Evolutionary conservation across 2,888 invertebrate genomes (phyloP).

Genomic region (Scaeva pyrastri): DNA sequence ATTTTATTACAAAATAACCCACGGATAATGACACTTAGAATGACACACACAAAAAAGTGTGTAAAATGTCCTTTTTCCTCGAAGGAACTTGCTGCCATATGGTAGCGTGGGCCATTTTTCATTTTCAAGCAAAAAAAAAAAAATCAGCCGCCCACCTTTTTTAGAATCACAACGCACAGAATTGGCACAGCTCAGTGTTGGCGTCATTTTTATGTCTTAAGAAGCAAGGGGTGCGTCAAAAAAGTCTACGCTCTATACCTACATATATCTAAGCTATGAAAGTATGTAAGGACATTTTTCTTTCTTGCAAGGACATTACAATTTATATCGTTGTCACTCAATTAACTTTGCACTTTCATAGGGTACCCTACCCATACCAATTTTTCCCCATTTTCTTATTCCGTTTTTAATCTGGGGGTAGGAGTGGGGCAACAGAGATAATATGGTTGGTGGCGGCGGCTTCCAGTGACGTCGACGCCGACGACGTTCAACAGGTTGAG

Average conservation of each 20-base stretch:
- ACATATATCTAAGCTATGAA: too few species aligned
- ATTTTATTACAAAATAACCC: constrained; percentile 62
- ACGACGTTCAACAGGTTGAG: constrained; percentile 68
- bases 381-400: neutral
- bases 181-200: too few species aligned
- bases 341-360: constrained; percentile 64
- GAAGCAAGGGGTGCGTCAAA: constrained; percentile 16
- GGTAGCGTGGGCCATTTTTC: constrained; percentile 66
- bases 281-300: neutral
- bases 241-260: constrained; percentile 24
- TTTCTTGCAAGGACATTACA: constrained; percentile 52
- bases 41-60: constrained; percentile 42
- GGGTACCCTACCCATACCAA: neutral
- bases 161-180: neutral
- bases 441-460: constrained; percentile 11
- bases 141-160: neutral
- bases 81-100: constrained; percentile 54
- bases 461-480: constrained; percentile 29
- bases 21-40: constrained; percentile 59
- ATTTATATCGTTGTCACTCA: constrained; percentile 66
- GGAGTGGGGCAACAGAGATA: neutral
- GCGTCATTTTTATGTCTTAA: constrained; percentile 35
- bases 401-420: neutral
- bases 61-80: constrained; percentile 53
- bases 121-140: constrained; percentile 14